Evolutionary conservation across 2,888 invertebrate species (phyloP).

Genomic region (Caradrina kadenii): DNA sequence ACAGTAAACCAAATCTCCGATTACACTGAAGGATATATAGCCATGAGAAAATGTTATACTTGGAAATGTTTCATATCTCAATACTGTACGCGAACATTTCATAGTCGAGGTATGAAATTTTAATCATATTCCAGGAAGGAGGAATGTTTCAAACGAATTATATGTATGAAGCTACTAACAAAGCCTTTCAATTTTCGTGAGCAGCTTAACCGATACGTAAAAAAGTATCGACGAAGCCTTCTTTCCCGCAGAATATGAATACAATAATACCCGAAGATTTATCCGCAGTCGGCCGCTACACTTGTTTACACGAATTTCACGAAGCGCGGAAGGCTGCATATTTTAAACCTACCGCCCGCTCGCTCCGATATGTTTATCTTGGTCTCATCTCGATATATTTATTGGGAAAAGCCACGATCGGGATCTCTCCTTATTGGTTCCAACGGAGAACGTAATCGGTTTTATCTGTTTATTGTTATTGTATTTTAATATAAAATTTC

Average conservation of each 20-base stretch:
- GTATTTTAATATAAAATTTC: constrained; percentile 69
- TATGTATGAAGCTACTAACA: constrained; percentile 59
- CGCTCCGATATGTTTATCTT: constrained; percentile 86
- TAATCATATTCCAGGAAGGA: constrained; percentile 56
- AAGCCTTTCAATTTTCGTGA: constrained; percentile 67
- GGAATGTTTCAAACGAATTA: constrained; percentile 56
- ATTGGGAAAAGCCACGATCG: constrained; percentile 83
- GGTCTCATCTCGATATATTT: constrained; percentile 88
- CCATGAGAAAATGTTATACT: constrained; percentile 24
- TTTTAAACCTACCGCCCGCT: constrained; percentile 84
- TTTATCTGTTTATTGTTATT: constrained; percentile 77
- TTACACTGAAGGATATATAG: constrained; percentile 31
- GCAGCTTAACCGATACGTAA: constrained; percentile 69
- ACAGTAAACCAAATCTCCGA: constrained; percentile 38
- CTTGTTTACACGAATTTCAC: constrained; percentile 85
- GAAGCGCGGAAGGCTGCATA: constrained; percentile 85
- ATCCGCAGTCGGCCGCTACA: constrained; percentile 78
- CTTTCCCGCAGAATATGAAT: constrained; percentile 73
- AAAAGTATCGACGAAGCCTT: constrained; percentile 71
- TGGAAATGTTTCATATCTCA: constrained; percentile 48
- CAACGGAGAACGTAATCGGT: constrained; percentile 76
- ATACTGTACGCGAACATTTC: constrained; percentile 43
- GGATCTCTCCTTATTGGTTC: constrained; percentile 83
- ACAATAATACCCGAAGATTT: constrained; percentile 81
- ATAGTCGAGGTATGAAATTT: constrained; percentile 53